A percentile compares a stretch with the other conserved stretches of the same genome.
Conservation (phyloP, 1,140 invertebrate genomes). For the Papilio xuthus region DNA sequence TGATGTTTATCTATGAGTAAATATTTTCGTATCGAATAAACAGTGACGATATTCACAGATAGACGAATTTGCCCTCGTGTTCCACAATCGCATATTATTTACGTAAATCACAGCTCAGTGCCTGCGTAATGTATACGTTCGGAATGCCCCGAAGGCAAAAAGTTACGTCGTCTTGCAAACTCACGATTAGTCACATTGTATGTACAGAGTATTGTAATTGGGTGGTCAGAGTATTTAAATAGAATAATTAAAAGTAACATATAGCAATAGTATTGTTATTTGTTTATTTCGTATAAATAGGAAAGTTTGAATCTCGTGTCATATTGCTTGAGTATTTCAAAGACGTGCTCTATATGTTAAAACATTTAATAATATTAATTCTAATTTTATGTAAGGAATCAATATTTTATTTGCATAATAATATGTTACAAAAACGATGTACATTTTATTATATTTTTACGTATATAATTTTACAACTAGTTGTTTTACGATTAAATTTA, state of each 20-base stretch:
- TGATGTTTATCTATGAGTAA: conserved; percentile 26
- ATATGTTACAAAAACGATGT: background rate
- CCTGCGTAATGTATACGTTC: conserved; percentile 23
- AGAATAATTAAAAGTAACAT: background rate
- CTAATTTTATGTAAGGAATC: no score
- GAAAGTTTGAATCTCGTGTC: no score
- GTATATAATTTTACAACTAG: conserved; percentile 34
- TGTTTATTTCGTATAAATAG: no score
- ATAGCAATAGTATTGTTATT: no score
- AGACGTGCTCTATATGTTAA: no score
- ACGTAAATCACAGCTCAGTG: conserved; percentile 30
- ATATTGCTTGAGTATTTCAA: no score
- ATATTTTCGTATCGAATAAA: conserved; percentile 31
- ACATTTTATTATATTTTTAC: conserved; percentile 39
- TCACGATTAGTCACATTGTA: background rate
- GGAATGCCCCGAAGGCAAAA: background rate
- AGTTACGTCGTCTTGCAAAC: background rate
- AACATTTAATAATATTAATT: no score
- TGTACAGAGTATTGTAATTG: no score
- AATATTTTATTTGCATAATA: background rate
- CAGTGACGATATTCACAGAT: background rate
- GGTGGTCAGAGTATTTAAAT: no score
- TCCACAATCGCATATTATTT: conserved; percentile 29
- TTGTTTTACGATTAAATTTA: conserved; percentile 47
- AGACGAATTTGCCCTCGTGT: conserved; percentile 11